Evolutionary conservation across 2,888 invertebrate species (phyloP), one percentile per base, ranked within the genome.

Genomic region (Xylophagus ater): DNA sequence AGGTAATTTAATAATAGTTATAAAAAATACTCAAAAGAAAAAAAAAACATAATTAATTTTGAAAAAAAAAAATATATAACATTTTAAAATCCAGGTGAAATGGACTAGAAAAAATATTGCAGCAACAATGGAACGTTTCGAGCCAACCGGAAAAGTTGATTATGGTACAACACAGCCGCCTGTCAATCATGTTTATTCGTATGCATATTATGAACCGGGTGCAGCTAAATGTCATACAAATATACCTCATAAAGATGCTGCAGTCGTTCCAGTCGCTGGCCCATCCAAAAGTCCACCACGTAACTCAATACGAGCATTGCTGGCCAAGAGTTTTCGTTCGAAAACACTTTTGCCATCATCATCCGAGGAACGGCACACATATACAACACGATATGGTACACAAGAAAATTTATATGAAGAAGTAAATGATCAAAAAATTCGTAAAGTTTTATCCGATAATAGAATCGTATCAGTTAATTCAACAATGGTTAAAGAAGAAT

Each of bases 401-500:
- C 84, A 86, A 60, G 86, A 87, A 49, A 64, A 64, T 25, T 54
- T 65, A 2, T 64, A 64, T 42, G 64, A 64, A 49, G 64, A 64
- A 50, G 63, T 64, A 1, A 62, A 59, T 35, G 64, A 63, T 10
- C 61, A 63, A 46, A 60, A 61, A 47, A 62, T 64, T 37, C 60
- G 64, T 23, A 64, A 63, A 42, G 62, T 63, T 20, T 49, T 62
- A 3, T 63, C 64, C 31, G 65, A 65, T 42, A 75, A 76, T 51
- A 75, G 78, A 5, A 71, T 79, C 40, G 74, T 78, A 47, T 78
- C 79, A 12, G 64, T 75, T 41, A 74, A 74, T 52, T 73, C 75
- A 54, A 76, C 76, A 53, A 74, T 82, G 40, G 78, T 87, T 19
- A 84, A 83, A 57, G 86, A 86, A 56, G 88, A 88, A 65, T 78